Percentiles rank a stretch among this genome's conserved stretches.
phyloP scores from a whole-genome alignment of 2,113 vertebrate species.

The Myotis davidii region DNA sequence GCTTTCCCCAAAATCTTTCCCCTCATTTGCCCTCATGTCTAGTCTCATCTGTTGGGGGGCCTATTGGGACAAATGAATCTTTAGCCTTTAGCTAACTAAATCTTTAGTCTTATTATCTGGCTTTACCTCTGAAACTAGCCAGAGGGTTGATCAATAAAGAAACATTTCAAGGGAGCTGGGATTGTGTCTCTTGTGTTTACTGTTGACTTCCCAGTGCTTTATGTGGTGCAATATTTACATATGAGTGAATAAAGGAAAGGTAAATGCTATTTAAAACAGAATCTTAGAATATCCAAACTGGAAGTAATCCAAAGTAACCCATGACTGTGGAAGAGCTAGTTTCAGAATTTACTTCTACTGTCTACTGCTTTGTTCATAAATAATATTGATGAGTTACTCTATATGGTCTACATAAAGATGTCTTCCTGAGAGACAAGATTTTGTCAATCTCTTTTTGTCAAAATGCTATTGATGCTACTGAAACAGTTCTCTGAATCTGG shows the following conservation, averaged over 20 bases:
- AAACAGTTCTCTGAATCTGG: not conserved
- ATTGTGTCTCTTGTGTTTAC: not conserved
- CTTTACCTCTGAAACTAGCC: conserved; percentile 15
- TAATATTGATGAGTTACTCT: not conserved
- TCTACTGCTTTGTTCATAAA: not conserved
- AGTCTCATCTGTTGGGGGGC: not conserved
- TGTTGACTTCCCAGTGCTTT: not conserved
- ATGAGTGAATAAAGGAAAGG: not conserved
- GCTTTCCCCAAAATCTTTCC: not conserved
- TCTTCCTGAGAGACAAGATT: not conserved
- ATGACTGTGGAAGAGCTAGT: not conserved
- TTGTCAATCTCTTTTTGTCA: not conserved
- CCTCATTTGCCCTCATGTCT: not conserved
- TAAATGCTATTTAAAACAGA: not conserved
- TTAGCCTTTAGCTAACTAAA: not conserved
- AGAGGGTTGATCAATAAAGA: not conserved
- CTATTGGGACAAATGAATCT: not conserved
- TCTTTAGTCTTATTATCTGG: not conserved
- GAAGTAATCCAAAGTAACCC: not conserved
- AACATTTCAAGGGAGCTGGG: not conserved
- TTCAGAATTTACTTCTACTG: not conserved
- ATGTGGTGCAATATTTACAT: not conserved
- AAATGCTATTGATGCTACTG: not conserved
- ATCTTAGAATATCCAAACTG: not conserved
- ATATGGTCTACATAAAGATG: not conserved